Evolutionary conservation across 2,797 vertebrate genomes (phyloP).

Genomic region (Poecilia wingei): DNA sequence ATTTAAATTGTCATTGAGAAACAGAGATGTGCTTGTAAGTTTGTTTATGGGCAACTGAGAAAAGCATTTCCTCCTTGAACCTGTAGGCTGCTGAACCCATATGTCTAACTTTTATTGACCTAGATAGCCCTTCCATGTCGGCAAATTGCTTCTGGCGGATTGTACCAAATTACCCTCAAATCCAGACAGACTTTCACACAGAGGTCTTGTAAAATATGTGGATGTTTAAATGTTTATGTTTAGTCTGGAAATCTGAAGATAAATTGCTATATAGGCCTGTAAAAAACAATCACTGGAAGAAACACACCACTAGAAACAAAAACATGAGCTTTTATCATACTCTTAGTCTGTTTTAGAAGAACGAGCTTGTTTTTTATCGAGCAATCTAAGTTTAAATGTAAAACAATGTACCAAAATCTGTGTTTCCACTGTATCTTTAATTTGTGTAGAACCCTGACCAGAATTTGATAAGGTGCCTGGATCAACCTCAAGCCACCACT

Average conservation of each 20-base stretch:
- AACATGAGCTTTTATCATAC: not conserved
- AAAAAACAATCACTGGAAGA: not conserved
- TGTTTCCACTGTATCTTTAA: not conserved
- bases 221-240: slow-evolving; percentile 14
- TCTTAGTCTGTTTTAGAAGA: not conserved
- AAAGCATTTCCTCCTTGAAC: slow-evolving; percentile 15
- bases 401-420: not conserved
- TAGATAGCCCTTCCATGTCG: slow-evolving; percentile 28
- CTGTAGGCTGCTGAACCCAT: not conserved
- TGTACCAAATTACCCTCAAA: slow-evolving; percentile 49
- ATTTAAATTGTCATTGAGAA: slow-evolving; percentile 3
- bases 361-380: not conserved
- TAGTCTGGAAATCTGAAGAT: not conserved
- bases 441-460: not conserved
- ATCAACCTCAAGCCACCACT: not conserved
- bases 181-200: slow-evolving; percentile 10
- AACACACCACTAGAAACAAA: not conserved
- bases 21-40: slow-evolving; percentile 29
- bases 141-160: slow-evolving; percentile 38
- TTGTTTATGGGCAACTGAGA: slow-evolving; percentile 16
- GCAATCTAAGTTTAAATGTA: not conserved
- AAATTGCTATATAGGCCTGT: not conserved
- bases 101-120: slow-evolving; percentile 47
- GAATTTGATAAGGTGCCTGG: no score
- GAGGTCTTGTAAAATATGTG: slow-evolving; percentile 38